These are phyloP conservation scores for Ceratoteleas bidentatus DNA, from an alignment of 1,140 invertebrate species.

Conservation along the genomic window DNA sequence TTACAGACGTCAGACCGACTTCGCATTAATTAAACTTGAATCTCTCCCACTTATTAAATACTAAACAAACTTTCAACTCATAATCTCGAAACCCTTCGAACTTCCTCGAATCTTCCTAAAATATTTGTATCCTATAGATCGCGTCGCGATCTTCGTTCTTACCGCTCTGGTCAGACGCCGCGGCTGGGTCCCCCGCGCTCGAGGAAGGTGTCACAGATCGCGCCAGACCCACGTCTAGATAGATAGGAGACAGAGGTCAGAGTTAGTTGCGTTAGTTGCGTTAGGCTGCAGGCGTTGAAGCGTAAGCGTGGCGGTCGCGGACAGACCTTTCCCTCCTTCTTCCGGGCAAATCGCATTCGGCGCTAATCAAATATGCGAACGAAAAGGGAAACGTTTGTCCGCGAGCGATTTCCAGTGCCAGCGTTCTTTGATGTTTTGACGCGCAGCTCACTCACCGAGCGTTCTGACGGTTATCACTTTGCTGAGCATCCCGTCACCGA, in stretches of 20 bases:
- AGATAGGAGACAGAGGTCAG: constrained; percentile 38
- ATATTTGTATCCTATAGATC: no score
- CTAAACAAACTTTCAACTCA: no score
- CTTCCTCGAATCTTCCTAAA: no score
- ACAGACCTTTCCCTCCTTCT: not conserved
- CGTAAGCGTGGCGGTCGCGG: not conserved
- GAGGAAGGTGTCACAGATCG: constrained; percentile 73
- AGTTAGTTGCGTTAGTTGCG: constrained; percentile 7
- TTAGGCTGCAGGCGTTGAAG: not conserved
- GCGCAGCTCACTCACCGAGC: constrained; percentile 86
- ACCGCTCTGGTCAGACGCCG: constrained; percentile 77
- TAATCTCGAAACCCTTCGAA: no score
- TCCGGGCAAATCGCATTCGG: constrained; percentile 7
- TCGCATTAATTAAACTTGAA: no score
- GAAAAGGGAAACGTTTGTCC: constrained; percentile 30
- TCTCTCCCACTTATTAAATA: no score
- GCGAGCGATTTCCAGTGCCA: constrained; percentile 21
- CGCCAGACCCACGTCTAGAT: constrained; percentile 73
- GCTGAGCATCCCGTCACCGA: constrained; percentile 97
- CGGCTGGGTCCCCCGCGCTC: constrained; percentile 72
- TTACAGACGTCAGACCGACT: no score
- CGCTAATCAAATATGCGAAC: constrained; percentile 19
- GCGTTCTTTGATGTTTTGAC: constrained; percentile 44
- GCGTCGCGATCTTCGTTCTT: constrained; percentile 53
- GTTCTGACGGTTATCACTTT: constrained; percentile 94